These are phyloP conservation scores for Drosophila dives DNA, from an alignment of 2,888 invertebrate species.

Conservation along the genomic window DNA sequence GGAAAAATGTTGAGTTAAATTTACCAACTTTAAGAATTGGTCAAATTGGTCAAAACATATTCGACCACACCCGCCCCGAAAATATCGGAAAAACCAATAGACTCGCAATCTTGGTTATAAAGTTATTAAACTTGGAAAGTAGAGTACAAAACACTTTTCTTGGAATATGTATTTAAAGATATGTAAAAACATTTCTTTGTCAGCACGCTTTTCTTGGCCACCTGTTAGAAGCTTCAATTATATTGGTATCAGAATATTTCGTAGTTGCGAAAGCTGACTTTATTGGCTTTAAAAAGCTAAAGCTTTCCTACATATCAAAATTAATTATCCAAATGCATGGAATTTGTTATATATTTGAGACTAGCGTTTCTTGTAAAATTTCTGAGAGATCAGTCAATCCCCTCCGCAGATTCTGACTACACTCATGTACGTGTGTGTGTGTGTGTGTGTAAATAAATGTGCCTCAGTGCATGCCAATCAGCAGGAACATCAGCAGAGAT, in stretches of 20 bases:
- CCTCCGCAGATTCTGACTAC: not conserved
- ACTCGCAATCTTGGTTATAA: not conserved
- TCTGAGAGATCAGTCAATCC: not conserved
- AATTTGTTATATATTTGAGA: not conserved
- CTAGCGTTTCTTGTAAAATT: not conserved
- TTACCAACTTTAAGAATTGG: not conserved
- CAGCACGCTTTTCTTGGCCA: not conserved
- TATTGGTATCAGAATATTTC: not conserved
- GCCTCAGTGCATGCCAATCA: slow-evolving; percentile 43
- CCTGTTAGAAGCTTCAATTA: not conserved
- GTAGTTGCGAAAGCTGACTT: not conserved
- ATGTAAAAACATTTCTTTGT: not conserved
- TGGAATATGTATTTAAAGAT: no score
- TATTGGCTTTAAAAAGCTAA: not conserved
- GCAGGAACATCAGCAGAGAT: slow-evolving; percentile 1
- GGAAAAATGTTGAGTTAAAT: no score
- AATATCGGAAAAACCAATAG: not conserved
- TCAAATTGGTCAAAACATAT: no score
- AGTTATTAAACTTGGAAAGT: not conserved
- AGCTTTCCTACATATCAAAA: not conserved
- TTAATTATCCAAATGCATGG: not conserved
- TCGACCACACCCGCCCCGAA: not conserved
- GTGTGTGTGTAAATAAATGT: slow-evolving; percentile 9
- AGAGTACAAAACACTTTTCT: not conserved
- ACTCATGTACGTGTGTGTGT: not conserved